These are phyloP conservation scores for Clusia tigrina DNA, from an alignment of 2,888 invertebrate species.

Conservation along the genomic window DNA sequence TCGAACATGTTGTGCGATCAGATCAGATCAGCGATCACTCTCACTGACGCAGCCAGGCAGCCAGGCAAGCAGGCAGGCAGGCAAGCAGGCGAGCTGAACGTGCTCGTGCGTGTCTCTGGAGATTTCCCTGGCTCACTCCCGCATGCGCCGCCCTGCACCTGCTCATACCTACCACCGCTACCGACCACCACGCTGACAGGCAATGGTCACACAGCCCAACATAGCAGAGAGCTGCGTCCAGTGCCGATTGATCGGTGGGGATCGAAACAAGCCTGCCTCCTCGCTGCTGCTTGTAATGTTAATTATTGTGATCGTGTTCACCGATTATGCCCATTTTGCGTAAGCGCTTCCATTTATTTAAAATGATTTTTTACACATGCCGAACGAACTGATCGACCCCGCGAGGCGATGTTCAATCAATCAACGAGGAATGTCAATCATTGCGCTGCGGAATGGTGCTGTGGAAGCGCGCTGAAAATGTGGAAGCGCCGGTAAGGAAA, in stretches of 20 bases:
- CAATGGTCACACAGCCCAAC: too few relatives aligned
- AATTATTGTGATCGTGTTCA: conserved; percentile 54
- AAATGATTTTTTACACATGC: conserved; percentile 57
- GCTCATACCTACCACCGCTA: neutral
- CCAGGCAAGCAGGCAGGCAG: neutral
- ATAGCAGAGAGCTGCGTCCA: too few relatives aligned
- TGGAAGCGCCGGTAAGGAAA: conserved; percentile 28
- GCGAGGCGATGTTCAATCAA: conserved; percentile 1
- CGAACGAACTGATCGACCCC: neutral
- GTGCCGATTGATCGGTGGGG: too few relatives aligned
- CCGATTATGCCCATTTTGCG: conserved; percentile 23
- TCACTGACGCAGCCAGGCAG: conserved; percentile 13
- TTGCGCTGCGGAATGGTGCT: conserved; percentile 42
- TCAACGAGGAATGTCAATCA: conserved; percentile 49
- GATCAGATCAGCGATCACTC: too few relatives aligned
- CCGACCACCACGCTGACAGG: neutral
- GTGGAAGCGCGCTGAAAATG: conserved; percentile 58
- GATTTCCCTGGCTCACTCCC: neutral
- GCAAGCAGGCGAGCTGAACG: neutral
- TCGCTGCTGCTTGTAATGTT: conserved; percentile 40
- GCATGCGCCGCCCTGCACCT: neutral
- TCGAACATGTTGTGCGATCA: conserved; percentile 19
- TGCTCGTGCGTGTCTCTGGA: neutral
- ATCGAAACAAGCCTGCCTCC: conserved; percentile 35
- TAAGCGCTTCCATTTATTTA: conserved; percentile 53